phyloP scores from a whole-genome alignment of 2,888 invertebrate genomes.

The Mesorhabditis spiculigera region DNA sequence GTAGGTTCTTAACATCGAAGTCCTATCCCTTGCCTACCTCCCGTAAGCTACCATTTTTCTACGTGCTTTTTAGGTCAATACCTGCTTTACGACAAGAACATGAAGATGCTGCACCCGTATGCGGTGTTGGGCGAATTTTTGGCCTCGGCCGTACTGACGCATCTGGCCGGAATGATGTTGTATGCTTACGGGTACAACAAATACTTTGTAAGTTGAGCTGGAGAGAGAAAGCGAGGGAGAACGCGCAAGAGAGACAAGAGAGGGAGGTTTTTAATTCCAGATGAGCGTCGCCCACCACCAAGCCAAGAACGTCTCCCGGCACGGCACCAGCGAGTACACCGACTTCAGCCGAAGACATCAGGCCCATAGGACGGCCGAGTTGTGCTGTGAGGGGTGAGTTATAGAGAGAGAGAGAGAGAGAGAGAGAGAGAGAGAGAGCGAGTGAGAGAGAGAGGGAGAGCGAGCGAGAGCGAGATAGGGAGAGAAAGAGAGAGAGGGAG shows the following conservation, averaged over 20 bases:
- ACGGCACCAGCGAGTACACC: conserved; percentile 15
- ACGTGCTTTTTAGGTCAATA: conserved; percentile 36
- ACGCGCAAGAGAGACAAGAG: not conserved
- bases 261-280: conserved; percentile 8
- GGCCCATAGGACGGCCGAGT: conserved; percentile 14
- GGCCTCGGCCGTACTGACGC: conserved; percentile 64
- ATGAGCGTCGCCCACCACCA: conserved; percentile 16
- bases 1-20: too few species aligned
- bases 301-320: conserved; percentile 19
- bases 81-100: conserved; percentile 19
- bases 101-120: conserved; percentile 33
- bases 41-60: not conserved
- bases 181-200: conserved; percentile 75
- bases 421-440: not conserved
- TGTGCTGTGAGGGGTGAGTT: conserved; percentile 44
- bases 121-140: conserved; percentile 28
- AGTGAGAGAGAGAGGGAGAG: too few species aligned
- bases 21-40: too few species aligned
- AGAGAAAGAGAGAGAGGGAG: not conserved
- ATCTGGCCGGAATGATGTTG: conserved; percentile 71
- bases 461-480: not conserved
- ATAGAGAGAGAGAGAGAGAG: not conserved
- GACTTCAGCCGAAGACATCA: conserved; percentile 15
- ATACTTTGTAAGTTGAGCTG: conserved; percentile 30
- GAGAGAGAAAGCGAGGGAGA: too few species aligned